These are phyloP conservation scores for Cariama cristata DNA, from an alignment of 2,113 vertebrate genomes.

Conservation along the genomic window DNA sequence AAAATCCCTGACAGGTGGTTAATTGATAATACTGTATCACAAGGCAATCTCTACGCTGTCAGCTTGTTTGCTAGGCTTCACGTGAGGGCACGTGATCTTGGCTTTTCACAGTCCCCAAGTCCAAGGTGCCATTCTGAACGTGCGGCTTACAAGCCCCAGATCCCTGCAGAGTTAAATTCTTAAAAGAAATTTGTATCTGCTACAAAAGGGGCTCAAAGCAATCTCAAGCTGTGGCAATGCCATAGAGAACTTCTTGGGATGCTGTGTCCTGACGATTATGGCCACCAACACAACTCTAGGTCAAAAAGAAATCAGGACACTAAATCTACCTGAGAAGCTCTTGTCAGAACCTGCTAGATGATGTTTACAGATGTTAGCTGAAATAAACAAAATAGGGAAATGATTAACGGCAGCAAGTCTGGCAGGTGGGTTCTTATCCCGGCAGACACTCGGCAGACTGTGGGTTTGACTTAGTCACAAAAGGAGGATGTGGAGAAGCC, in stretches of 20 bases:
- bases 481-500: constrained; percentile 23
- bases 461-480: constrained; percentile 39
- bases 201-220: not conserved
- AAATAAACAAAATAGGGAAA: constrained; percentile 30
- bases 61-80: not conserved
- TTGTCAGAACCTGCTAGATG: not conserved
- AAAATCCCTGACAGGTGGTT: constrained; percentile 51
- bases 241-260: not conserved
- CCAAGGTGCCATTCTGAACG: not conserved
- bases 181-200: not conserved
- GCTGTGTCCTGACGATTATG: not conserved
- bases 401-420: constrained; percentile 7
- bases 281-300: not conserved
- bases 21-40: constrained; percentile 14
- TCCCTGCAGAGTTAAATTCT: not conserved
- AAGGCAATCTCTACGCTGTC: not conserved
- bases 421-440: constrained; percentile 17
- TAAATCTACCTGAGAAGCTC: not conserved
- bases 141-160: not conserved
- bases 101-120: not conserved
- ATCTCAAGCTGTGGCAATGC: not conserved
- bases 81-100: not conserved
- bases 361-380: not conserved
- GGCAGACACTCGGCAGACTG: not conserved
- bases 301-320: not conserved